Conservation (phyloP, 2,797 vertebrate genomes). For the Sciurus vulgaris region DNA sequence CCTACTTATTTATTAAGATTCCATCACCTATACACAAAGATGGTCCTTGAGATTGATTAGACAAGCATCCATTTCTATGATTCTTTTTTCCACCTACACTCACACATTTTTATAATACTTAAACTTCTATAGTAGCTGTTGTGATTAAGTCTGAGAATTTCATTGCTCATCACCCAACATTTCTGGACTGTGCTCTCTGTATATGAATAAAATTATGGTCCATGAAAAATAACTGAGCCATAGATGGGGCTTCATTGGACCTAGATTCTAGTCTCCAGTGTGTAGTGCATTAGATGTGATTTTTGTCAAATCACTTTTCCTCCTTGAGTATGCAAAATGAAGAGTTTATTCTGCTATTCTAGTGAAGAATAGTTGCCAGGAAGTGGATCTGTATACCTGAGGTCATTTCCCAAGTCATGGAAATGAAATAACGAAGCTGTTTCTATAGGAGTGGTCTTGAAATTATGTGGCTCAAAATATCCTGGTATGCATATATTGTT, state of each 20-base stretch:
- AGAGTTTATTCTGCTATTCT: background rate
- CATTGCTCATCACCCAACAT: background rate
- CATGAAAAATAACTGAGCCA: background rate
- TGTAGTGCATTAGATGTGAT: background rate
- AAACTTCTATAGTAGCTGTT: background rate
- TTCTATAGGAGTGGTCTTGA: background rate
- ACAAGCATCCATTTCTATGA: background rate
- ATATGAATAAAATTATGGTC: background rate
- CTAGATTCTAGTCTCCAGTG: background rate
- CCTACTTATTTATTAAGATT: background rate
- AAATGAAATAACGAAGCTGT: background rate
- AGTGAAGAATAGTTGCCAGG: background rate
- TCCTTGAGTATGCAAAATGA: background rate
- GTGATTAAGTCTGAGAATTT: background rate
- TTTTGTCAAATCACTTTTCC: background rate
- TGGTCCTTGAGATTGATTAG: background rate
- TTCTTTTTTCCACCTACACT: background rate
- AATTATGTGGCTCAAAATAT: background rate
- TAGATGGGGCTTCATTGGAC: background rate
- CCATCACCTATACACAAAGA: background rate
- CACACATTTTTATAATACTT: background rate
- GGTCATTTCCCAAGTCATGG: background rate
- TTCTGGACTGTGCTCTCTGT: background rate
- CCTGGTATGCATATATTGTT: background rate
- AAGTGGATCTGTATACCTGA: background rate